Conservation (phyloP, 2,797 vertebrate genomes). For the Spinus olivaceus region DNA sequence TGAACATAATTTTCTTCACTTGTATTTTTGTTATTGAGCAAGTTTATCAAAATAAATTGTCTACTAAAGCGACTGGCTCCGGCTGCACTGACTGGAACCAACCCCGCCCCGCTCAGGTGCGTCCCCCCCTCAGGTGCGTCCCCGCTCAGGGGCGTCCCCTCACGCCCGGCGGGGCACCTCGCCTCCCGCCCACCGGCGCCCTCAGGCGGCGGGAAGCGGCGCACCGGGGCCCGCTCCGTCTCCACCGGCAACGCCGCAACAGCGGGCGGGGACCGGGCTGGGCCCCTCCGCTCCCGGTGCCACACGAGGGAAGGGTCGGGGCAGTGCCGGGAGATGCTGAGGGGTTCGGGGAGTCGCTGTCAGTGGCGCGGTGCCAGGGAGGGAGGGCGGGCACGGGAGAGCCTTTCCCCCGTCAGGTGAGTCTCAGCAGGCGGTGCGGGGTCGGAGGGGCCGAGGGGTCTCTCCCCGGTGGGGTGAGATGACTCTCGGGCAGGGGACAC, state of each 20-base stretch:
- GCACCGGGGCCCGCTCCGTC: neutral
- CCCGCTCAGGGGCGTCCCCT: neutral
- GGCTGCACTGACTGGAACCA: neutral
- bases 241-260: neutral
- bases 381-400: too few relatives aligned
- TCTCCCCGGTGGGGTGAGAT: neutral
- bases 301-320: too few relatives aligned
- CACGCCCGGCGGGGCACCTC: neutral
- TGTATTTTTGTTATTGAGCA: conserved; percentile 84
- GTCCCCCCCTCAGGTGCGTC: too few relatives aligned
- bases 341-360: accelerated
- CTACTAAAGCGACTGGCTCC: conserved; percentile 68
- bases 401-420: neutral
- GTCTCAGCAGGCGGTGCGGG: neutral
- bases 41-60: conserved; percentile 84
- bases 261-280: neutral
- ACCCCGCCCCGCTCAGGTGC: neutral
- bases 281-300: neutral
- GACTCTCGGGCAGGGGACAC: neutral
- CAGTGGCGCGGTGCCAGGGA: accelerated
- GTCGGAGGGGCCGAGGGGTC: neutral
- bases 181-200: neutral
- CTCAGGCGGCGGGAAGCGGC: neutral
- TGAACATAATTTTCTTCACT: conserved; percentile 82
- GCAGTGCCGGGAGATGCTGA: neutral